Evolutionary conservation across 1,140 invertebrate genomes (phyloP).

Genomic region (Plodia interpunctella): DNA sequence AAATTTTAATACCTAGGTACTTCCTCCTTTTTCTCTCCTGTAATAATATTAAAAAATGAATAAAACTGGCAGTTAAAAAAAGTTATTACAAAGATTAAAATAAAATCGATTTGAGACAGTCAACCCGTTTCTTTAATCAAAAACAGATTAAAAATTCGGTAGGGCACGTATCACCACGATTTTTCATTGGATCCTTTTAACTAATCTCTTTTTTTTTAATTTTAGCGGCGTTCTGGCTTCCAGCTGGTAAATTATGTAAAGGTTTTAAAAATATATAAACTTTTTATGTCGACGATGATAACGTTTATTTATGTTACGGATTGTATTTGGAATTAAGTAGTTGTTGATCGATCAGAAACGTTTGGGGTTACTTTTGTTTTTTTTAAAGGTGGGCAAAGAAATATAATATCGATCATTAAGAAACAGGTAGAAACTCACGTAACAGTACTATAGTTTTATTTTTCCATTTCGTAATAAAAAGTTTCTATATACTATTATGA

Average conservation of each 20-base stretch:
- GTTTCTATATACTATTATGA: too few species aligned
- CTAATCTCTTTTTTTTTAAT: slow-evolving; percentile 25
- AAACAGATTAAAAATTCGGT: slow-evolving; percentile 46
- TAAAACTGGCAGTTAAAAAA: background rate
- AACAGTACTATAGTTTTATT: too few species aligned
- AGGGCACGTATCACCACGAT: slow-evolving; percentile 49
- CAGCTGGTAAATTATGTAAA: slow-evolving; percentile 22
- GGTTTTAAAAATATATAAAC: slow-evolving; percentile 11
- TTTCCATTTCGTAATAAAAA: too few species aligned
- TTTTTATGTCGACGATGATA: slow-evolving; percentile 6
- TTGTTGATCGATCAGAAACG: too few species aligned
- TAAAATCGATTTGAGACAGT: slow-evolving; percentile 3
- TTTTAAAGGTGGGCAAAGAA: too few species aligned
- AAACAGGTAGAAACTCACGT: too few species aligned
- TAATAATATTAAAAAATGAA: background rate
- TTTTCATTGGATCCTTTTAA: slow-evolving; percentile 54
- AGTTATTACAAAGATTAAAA: slow-evolving; percentile 8
- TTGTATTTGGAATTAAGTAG: background rate
- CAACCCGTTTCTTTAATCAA: background rate
- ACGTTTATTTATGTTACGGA: background rate
- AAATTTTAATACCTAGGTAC: too few species aligned
- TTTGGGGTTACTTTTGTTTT: too few species aligned
- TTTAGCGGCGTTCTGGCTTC: slow-evolving; percentile 12
- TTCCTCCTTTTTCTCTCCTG: too few species aligned
- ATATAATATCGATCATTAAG: too few species aligned